Conservation (phyloP, 1,140 invertebrate species). For the Zaprionus camerounensis region DNA sequence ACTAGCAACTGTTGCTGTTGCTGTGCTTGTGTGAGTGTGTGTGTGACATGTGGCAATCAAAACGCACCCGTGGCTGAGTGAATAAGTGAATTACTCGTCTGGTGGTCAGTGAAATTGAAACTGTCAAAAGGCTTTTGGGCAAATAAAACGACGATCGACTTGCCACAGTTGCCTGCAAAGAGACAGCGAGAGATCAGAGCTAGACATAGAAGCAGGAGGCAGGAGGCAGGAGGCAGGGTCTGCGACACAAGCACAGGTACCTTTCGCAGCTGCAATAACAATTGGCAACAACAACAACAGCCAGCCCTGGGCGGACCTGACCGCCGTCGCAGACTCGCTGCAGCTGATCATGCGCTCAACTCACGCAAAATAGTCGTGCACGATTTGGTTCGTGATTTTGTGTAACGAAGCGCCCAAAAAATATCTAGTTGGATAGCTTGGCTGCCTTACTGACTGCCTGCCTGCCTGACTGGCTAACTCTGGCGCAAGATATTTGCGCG, state of each 20-base stretch:
- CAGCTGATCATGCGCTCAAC: constrained; percentile 83
- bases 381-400: constrained; percentile 84
- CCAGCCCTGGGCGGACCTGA: constrained; percentile 31
- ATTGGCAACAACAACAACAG: constrained; percentile 10
- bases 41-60: constrained; percentile 41
- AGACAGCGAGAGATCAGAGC: neutral
- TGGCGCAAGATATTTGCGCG: constrained; percentile 36
- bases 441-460: constrained; percentile 6
- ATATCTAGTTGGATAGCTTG: constrained; percentile 58
- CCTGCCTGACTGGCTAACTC: neutral
- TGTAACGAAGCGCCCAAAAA: constrained; percentile 82
- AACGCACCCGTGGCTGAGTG: constrained; percentile 2
- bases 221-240: neutral
- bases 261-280: constrained; percentile 21
- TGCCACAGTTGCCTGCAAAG: neutral
- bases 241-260: constrained; percentile 10
- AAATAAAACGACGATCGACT: constrained; percentile 37
- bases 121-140: constrained; percentile 18
- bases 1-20: constrained; percentile 9
- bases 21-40: neutral
- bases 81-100: neutral
- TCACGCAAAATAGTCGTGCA: constrained; percentile 85
- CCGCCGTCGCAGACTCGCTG: constrained; percentile 17
- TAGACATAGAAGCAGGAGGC: neutral
- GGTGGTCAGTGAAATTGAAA: constrained; percentile 20